Evolutionary conservation across 1,140 invertebrate genomes (phyloP).

Genomic region (Saxidomus purpurata): DNA sequence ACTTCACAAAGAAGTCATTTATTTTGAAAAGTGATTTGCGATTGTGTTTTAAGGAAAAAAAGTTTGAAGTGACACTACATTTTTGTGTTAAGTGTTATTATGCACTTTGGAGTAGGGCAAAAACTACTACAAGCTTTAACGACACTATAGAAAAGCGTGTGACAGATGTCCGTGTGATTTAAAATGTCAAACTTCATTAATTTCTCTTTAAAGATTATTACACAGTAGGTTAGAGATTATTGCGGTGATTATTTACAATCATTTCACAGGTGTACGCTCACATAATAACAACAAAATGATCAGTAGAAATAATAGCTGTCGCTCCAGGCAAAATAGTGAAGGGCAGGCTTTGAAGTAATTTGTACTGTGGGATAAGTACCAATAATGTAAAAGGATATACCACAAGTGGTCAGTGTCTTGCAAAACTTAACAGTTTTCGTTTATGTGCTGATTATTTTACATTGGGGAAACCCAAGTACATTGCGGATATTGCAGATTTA

Average conservation of each 20-base stretch:
- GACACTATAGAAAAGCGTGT: background rate
- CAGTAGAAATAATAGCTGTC: background rate
- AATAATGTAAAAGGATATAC: background rate
- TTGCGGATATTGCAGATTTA: no score
- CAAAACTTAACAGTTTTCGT: no score
- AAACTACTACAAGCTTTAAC: background rate
- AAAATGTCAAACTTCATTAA: conserved; percentile 21
- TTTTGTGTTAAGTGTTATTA: no score
- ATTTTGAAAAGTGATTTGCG: no score
- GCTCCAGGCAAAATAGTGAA: background rate
- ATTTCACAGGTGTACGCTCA: conserved; percentile 37
- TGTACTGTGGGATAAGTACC: background rate
- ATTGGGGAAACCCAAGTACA: no score
- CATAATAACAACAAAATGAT: conserved; percentile 9
- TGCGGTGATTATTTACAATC: background rate
- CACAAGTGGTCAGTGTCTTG: background rate
- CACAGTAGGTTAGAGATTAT: conserved; percentile 20
- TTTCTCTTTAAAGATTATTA: conserved; percentile 7
- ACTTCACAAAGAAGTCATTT: no score
- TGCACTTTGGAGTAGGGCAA: background rate
- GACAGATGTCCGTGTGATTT: conserved; percentile 9
- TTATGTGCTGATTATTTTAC: no score
- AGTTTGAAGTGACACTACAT: no score
- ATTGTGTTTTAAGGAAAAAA: no score
- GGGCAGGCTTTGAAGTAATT: background rate